A percentile compares a stretch with the other conserved stretches of the same genome.
phyloP scores from a whole-genome alignment of 1,140 invertebrate genomes.

The Conus ventricosus region DNA sequence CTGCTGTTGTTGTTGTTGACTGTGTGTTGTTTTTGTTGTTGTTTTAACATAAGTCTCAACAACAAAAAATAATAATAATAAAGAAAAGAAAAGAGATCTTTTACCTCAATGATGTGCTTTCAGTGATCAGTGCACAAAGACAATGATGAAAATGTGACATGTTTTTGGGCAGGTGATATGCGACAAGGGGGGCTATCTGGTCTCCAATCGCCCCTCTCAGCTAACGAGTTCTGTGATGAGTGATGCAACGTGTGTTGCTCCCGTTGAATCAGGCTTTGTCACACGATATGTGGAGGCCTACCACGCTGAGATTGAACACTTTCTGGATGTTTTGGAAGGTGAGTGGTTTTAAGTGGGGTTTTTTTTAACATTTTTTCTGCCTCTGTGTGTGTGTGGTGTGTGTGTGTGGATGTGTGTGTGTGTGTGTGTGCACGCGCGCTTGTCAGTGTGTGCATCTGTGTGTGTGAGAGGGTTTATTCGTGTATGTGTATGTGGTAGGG shows the following conservation, averaged over 20 bases:
- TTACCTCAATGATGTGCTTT: too few species aligned
- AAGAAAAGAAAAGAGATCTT: too few species aligned
- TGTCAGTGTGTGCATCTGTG: conserved; percentile 1
- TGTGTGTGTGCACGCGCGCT: not conserved
- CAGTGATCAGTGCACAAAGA: too few species aligned
- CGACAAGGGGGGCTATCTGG: conserved; percentile 58
- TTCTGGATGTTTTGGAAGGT: conserved; percentile 80
- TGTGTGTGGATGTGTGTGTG: not conserved
- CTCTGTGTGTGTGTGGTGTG: not conserved
- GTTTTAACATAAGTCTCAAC: too few species aligned
- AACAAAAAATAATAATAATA: too few species aligned
- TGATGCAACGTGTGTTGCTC: conserved; percentile 10
- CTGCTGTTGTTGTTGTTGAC: too few species aligned
- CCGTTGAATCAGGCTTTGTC: conserved; percentile 73
- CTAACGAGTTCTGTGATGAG: conserved; percentile 2
- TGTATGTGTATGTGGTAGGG: conserved; percentile 21
- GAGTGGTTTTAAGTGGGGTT: not conserved
- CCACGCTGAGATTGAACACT: conserved; percentile 80
- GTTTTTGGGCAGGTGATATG: conserved; percentile 54
- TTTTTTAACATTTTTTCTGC: not conserved
- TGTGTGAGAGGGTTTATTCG: conserved; percentile 14
- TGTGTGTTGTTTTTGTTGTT: too few species aligned
- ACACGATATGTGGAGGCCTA: conserved; percentile 81
- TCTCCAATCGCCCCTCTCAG: conserved; percentile 47
- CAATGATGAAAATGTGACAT: too few species aligned